Evolutionary conservation across 2,888 invertebrate genomes (phyloP).

Genomic region (Elysia crispata): DNA sequence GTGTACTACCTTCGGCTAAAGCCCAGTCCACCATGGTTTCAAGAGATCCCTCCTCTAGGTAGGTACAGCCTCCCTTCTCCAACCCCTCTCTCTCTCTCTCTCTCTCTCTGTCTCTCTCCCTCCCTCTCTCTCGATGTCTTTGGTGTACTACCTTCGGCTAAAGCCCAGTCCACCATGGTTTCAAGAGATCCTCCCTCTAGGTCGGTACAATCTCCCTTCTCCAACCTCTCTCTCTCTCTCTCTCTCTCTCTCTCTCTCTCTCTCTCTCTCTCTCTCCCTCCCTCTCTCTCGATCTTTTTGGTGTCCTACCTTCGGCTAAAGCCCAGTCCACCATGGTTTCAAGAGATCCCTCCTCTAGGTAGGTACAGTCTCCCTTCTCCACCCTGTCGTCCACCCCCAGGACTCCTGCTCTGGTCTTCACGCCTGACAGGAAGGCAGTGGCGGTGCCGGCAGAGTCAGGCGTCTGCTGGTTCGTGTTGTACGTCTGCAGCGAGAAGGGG

Average conservation of each 20-base stretch:
- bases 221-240: too few species aligned
- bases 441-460: slow-evolving; percentile 21
- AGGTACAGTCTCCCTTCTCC: slow-evolving; percentile 1
- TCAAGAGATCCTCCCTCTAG: slow-evolving; percentile 9
- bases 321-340: slow-evolving; percentile 12
- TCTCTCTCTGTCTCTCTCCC: too few species aligned
- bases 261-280: too few species aligned
- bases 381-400: background rate
- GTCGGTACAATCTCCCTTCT: background rate
- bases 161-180: background rate
- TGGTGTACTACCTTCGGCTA: background rate
- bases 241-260: too few species aligned
- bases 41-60: too few species aligned
- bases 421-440: slow-evolving; percentile 17
- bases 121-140: too few species aligned
- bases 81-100: too few species aligned
- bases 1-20: too few species aligned
- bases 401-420: slow-evolving; percentile 19
- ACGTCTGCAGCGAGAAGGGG: slow-evolving; percentile 14
- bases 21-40: too few species aligned
- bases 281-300: background rate
- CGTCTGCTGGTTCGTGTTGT: slow-evolving; percentile 14
- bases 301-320: background rate
- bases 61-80: too few species aligned
- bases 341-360: background rate